phyloP scores from a whole-genome alignment of 2,888 invertebrate genomes.

The Pollenia angustigena region DNA sequence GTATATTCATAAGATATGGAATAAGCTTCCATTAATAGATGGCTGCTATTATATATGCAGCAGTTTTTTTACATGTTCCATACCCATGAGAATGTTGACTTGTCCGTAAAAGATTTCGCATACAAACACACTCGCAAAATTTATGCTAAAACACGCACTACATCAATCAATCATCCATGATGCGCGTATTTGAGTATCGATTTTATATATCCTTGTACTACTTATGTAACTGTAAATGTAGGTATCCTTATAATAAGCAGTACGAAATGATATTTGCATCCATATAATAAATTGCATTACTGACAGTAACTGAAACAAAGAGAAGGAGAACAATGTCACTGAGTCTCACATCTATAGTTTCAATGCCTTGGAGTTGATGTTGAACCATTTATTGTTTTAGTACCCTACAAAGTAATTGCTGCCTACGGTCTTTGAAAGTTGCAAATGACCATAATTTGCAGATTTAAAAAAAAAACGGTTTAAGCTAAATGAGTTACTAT shows the following conservation, averaged over 20 bases:
- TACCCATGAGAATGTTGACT: conserved; percentile 10
- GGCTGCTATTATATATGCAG: background rate
- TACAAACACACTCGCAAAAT: conserved; percentile 4
- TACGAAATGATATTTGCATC: background rate
- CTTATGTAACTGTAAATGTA: background rate
- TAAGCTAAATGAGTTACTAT: background rate
- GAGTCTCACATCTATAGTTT: conserved; percentile 19
- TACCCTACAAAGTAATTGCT: conserved; percentile 4
- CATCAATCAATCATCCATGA: conserved; percentile 68
- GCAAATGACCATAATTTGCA: background rate
- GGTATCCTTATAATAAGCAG: background rate
- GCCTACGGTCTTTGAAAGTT: background rate
- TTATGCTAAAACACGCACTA: conserved; percentile 63
- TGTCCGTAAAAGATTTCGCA: background rate
- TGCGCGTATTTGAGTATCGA: conserved; percentile 39
- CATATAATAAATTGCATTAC: conserved; percentile 41
- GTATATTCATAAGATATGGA: background rate
- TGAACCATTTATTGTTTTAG: conserved; percentile 18
- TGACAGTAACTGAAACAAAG: conserved; percentile 18
- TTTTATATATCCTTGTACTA: conserved; percentile 44
- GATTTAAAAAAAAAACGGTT: background rate
- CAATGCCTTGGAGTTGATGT: conserved; percentile 26
- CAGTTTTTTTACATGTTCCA: conserved; percentile 13
- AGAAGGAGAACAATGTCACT: conserved; percentile 4
- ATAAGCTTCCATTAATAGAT: conserved; percentile 41